Base-by-base conservation (phyloP, 2,888 invertebrate genomes). In the Thecophora atra region DNA sequence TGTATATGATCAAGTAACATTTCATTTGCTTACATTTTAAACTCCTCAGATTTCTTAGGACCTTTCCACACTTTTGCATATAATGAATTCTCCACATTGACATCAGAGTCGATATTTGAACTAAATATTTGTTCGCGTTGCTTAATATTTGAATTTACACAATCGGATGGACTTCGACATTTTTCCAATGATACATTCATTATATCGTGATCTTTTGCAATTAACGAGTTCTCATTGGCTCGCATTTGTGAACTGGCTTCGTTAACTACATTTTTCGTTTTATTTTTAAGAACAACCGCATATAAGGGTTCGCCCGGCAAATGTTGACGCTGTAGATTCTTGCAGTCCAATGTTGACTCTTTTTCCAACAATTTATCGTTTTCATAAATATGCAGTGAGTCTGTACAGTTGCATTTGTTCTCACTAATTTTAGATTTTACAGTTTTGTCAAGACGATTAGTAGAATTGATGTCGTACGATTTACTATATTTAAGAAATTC, bases 21-120 rank as follows among this genome's bases (percentile, higher is more conserved):
- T n/a, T n/a, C n/a, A n/a, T n/a, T n/a, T n/a, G n/a, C 85, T 78
- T 87, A 87, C 86, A 83, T 84, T 86, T 86, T 86, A 28, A 83
- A 83, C 82, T 86, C 86, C 78, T 84, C 82, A 71, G 85, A 80
- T 80, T 87, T 86, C 73, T 84, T 84, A 15, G 87, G 85, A 76
- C 87, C 87, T 78, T 87, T 87, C 87, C 87, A 87, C 76, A 87
- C 87, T 81, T 87, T 86, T 72, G 86, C 85, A 77, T 87, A 87
- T 70, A 86, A 85, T 70, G 85, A 84, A 74, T 84, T 81, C 73
- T 83, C 82, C 24, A 81, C 82, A 77, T 80, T 82, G 65, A 77
- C 76, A 75, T 81, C 81, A 56, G 76, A 75, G 73, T 78, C 79
- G 64, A 77, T 77, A 71, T 80, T 77, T 30, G 60, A 72, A 67